Evolutionary conservation across 2,797 vertebrate species (phyloP).

Genomic region (Thalassophryne amazonica): DNA sequence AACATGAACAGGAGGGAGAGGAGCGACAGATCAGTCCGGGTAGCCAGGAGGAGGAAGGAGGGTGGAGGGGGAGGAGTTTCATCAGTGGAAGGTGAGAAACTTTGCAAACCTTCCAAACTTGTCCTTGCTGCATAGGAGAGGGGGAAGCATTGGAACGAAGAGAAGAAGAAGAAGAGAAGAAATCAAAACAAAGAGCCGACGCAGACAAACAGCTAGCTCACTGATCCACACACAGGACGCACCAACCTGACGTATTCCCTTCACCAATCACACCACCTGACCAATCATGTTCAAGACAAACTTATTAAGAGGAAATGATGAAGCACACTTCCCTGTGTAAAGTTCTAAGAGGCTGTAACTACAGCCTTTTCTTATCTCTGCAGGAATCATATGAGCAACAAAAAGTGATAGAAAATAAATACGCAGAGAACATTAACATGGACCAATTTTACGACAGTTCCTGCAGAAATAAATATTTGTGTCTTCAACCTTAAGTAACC

Average conservation of each 20-base stretch:
- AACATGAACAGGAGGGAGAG: conserved; percentile 60
- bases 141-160: conserved; percentile 98
- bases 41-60: conserved; percentile 56
- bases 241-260: too few relatives aligned
- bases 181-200: conserved; percentile 84
- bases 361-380: too few relatives aligned
- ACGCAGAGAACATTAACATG: too few relatives aligned
- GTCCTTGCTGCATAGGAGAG: conserved; percentile 96
- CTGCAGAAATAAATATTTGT: too few relatives aligned
- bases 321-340: too few relatives aligned
- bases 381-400: too few relatives aligned
- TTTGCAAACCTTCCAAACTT: conserved; percentile 99
- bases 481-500: too few relatives aligned
- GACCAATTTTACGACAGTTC: too few relatives aligned
- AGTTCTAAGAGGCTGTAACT: too few relatives aligned
- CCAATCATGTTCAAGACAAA: too few relatives aligned
- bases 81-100: conserved; percentile 97
- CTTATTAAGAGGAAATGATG: too few relatives aligned
- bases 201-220: conserved; percentile 64
- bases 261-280: background rate
- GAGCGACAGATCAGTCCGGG: conserved; percentile 68
- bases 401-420: too few relatives aligned
- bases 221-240: conserved; percentile 22
- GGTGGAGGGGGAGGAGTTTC: conserved; percentile 41
- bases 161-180: conserved; percentile 98